These are phyloP conservation scores for Bubalus kerabau DNA, from an alignment of 2,113 vertebrate species.

Conservation along the genomic window DNA sequence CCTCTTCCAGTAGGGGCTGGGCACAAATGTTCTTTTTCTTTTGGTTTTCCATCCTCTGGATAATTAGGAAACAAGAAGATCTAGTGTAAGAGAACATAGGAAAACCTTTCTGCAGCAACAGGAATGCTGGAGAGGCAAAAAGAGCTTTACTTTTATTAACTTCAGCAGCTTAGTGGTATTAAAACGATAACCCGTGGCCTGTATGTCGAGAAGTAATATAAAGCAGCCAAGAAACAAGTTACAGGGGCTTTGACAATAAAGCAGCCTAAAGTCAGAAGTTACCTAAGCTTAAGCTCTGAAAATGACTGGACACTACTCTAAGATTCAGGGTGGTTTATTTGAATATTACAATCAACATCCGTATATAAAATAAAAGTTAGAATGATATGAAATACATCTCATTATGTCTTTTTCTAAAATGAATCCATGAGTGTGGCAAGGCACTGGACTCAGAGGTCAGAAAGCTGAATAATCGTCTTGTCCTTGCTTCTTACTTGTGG, in stretches of 20 bases:
- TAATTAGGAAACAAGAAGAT: conserved; percentile 19
- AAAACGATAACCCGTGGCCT: neutral
- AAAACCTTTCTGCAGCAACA: neutral
- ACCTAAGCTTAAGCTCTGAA: neutral
- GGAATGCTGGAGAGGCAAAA: neutral
- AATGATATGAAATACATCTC: neutral
- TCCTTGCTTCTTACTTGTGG: neutral
- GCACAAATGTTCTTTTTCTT: neutral
- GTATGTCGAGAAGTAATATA: neutral
- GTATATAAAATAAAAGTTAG: neutral
- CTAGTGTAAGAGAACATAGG: neutral
- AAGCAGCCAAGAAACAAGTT: neutral
- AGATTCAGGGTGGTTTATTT: neutral
- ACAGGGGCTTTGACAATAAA: neutral
- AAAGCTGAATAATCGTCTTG: neutral
- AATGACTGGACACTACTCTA: neutral
- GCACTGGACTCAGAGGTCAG: neutral
- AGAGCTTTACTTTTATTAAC: neutral
- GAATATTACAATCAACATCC: neutral
- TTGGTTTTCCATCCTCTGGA: neutral
- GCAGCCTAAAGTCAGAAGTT: neutral
- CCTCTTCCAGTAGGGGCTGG: neutral
- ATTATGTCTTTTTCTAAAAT: neutral
- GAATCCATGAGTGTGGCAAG: neutral
- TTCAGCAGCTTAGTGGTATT: neutral